Evolutionary conservation across 1,140 invertebrate genomes (phyloP).

Genomic region (Papilio glaucus): DNA sequence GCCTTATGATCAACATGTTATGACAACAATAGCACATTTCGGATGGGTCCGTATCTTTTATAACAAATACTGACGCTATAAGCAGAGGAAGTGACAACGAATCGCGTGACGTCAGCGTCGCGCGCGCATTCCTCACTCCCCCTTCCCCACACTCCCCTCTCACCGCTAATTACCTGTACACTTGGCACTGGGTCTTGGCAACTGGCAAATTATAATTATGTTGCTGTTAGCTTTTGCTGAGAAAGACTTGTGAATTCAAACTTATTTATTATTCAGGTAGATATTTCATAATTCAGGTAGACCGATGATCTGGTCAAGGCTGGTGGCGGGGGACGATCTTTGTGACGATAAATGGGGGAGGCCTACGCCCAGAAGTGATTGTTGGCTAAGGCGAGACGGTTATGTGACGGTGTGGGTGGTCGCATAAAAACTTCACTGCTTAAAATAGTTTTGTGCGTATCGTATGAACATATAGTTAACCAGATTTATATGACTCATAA

Average conservation of each 20-base stretch:
- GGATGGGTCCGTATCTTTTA: slow-evolving; percentile 14
- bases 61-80: slow-evolving; percentile 7
- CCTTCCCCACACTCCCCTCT: not conserved
- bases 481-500: no score
- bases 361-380: no score
- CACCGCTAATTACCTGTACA: slow-evolving; percentile 2
- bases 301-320: no score
- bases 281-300: no score
- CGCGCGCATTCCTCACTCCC: not conserved
- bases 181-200: slow-evolving; percentile 5
- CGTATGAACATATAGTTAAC: no score
- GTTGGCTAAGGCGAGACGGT: no score
- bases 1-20: no score
- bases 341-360: no score
- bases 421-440: no score
- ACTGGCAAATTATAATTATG: not conserved
- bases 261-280: not conserved
- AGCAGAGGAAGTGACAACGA: slow-evolving; percentile 11
- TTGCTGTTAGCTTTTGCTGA: not conserved
- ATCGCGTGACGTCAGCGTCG: not conserved
- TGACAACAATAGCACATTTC: not conserved
- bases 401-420: no score
- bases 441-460: no score
- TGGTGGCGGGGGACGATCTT: no score
- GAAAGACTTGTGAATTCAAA: not conserved